A percentile compares a stretch with the other conserved stretches of the same genome.
Conservation (phyloP, 2,113 vertebrate genomes). For the Leucoraja erinaceus region DNA sequence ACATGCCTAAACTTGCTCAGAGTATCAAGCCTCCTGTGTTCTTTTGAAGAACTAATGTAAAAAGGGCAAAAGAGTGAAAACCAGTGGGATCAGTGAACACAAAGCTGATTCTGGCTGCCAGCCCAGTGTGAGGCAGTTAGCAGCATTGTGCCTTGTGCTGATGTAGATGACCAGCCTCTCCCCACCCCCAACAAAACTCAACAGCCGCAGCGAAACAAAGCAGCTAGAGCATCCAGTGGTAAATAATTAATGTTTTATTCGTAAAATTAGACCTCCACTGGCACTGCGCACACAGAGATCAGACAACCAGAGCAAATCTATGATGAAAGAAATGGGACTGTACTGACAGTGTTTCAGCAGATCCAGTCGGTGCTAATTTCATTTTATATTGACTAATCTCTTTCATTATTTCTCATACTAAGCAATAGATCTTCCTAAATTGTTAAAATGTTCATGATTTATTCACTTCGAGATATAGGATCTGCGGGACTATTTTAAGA, state of each 20-base stretch:
- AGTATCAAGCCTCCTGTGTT: constrained; percentile 34
- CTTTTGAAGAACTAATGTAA: constrained; percentile 33
- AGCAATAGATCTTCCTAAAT: neutral
- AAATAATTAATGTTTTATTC: constrained; percentile 26
- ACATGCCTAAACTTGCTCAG: constrained; percentile 6
- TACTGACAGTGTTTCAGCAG: neutral
- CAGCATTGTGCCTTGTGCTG: neutral
- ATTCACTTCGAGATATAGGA: neutral
- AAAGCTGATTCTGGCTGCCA: constrained; percentile 9
- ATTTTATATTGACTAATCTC: neutral
- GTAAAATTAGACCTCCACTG: constrained; percentile 34
- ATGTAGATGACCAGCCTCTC: neutral
- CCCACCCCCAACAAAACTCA: neutral
- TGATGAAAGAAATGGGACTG: neutral
- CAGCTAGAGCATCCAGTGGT: neutral
- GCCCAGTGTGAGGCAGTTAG: neutral
- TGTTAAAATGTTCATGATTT: neutral
- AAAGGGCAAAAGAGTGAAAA: constrained; percentile 25
- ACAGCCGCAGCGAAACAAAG: neutral
- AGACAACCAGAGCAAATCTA: constrained; percentile 1
- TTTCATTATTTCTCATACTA: neutral
- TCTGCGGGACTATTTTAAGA: neutral
- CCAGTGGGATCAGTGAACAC: constrained; percentile 34
- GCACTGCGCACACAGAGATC: neutral
- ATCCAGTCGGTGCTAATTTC: neutral